Percentiles rank a stretch among this genome's conserved stretches.
Conservation (phyloP, 2,113 vertebrate species). For the Pangasianodon gigas region DNA sequence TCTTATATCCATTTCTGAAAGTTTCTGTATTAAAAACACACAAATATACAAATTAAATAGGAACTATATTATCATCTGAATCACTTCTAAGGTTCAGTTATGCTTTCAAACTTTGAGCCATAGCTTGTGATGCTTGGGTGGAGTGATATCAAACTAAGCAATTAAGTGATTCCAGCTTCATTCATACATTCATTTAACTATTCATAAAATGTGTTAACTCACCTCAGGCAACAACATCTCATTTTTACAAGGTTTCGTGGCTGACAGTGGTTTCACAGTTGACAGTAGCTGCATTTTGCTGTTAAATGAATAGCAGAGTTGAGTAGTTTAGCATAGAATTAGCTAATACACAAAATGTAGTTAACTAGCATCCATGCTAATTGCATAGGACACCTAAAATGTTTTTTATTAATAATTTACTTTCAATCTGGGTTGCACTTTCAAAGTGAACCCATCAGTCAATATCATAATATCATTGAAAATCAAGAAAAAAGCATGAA, state of each 20-base stretch:
- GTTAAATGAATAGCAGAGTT: neutral
- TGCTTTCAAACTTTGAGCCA: too few relatives aligned
- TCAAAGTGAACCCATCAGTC: neutral
- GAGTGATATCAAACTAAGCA: neutral
- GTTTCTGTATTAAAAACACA: neutral
- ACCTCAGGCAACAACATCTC: neutral
- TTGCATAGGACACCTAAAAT: neutral
- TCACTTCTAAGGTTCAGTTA: neutral
- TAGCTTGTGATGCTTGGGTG: neutral
- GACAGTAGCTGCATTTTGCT: neutral
- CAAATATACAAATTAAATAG: neutral
- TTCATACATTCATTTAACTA: neutral
- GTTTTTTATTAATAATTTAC: too few relatives aligned
- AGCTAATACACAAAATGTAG: neutral
- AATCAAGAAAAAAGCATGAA: neutral
- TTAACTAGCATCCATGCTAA: neutral
- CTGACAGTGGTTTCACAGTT: too few relatives aligned
- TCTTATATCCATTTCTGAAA: conserved; percentile 37
- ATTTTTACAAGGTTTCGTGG: too few relatives aligned
- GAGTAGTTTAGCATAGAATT: neutral
- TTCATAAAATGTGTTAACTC: neutral
- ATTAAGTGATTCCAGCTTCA: neutral
- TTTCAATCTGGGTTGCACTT: neutral
- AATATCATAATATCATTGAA: neutral
- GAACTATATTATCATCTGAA: neutral